Evolutionary conservation across 2,888 invertebrate species (phyloP), one percentile per base, ranked within the genome.

Genomic region (Oegoconia quadripuncta): DNA sequence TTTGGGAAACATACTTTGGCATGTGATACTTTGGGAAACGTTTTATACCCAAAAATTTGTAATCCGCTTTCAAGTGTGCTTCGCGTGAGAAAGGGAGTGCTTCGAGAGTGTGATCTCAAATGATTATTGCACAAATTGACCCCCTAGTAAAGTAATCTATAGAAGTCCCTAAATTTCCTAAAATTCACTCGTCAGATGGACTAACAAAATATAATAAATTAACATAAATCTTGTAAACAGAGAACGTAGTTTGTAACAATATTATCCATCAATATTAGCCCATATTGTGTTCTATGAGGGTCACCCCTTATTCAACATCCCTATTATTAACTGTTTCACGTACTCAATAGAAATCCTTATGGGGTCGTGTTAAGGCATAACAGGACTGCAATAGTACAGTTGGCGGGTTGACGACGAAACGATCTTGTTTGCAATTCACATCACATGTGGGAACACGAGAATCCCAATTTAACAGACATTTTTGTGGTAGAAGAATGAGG

Each of bases 241-340:
- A 56, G 49, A 59, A 59, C 58, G 47, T 51, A 55, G 61, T 41
- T 67, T 74, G 71, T 73, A 74, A 79, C 75, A 80, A 79, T 80
- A 79, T 80, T 81, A 80, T 81, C 74, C 78, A 78, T 76, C 76
- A 78, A 79, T 74, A 80, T 78, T 80, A 75, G 74, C 67, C 59
- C 46, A 64, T 68, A 76, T 76, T 74, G 74, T 74, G 59, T 65
- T 54, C 50, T 50, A 59, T 59, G 59, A 59, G 70, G 71, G 74
- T 69, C n/a, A 59, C 38, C 18, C 6, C 31, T 62, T 55, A 59
- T 78, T 77, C 72, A 76, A 54, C 62, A 47, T 49, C 57, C 55
- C 66, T n/a, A n/a, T n/a, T n/a, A n/a, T n/a, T n/a, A n/a, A n/a
- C n/a, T 57, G 46, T 7, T 18, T 14, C n/a, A 9, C 6, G 16